Conservation (phyloP, 2,797 vertebrate genomes). For the Hylomyscus alleni region DNA sequence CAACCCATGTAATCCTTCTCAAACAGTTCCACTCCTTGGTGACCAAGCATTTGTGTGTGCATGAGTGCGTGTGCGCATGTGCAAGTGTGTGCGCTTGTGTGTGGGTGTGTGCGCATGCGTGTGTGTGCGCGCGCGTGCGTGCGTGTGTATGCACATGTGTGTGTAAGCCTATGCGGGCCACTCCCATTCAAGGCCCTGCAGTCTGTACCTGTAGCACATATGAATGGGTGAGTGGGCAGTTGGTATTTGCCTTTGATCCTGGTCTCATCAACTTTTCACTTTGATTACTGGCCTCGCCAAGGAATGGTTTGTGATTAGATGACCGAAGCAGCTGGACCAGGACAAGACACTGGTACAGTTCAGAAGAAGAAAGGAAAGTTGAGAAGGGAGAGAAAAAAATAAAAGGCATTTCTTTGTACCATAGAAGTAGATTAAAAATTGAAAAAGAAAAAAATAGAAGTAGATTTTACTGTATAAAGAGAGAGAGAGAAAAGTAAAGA, state of each 20-base stretch:
- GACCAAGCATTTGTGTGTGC: background rate
- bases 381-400: background rate
- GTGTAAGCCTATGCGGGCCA: background rate
- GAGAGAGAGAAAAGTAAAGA: too few species aligned
- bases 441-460: background rate
- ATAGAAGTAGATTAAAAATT: background rate
- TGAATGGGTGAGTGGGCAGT: background rate
- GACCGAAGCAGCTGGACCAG: background rate
- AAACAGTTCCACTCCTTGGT: background rate
- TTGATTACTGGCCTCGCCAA: background rate
- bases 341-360: background rate
- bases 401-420: conserved; percentile 10
- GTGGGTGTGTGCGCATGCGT: too few species aligned
- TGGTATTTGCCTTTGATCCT: background rate
- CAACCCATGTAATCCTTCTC: background rate
- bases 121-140: too few species aligned
- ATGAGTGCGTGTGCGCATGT: too few species aligned
- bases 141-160: too few species aligned
- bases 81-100: too few species aligned
- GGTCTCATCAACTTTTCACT: background rate
- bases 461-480: background rate
- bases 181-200: background rate
- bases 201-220: background rate
- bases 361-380: background rate
- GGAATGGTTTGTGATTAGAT: background rate